Evolutionary conservation across 2,797 vertebrate species (phyloP).

Genomic region (Sebastes steindachneri): DNA sequence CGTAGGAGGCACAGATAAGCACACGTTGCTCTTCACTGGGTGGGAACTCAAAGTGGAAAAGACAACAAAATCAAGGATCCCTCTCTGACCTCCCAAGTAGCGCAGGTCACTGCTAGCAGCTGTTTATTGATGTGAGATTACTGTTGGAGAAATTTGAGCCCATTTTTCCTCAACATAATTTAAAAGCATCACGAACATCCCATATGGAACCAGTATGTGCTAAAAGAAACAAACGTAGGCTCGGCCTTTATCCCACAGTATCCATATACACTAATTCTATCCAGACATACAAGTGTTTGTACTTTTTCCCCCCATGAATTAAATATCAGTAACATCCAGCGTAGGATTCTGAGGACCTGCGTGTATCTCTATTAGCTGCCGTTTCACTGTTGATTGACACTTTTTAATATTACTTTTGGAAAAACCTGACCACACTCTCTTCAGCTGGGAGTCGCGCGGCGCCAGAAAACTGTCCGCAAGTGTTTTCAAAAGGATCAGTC

Average conservation of each 20-base stretch:
- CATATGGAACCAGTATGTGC: constrained; percentile 51
- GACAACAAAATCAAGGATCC: constrained; percentile 52
- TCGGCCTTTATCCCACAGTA: constrained; percentile 35
- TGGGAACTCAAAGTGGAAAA: constrained; percentile 63
- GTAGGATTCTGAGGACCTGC: background rate
- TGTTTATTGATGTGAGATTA: constrained; percentile 72
- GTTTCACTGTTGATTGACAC: constrained; percentile 44
- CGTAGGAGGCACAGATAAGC: background rate
- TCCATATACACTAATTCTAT: constrained; percentile 22
- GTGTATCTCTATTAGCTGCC: background rate
- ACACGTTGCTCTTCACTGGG: constrained; percentile 11
- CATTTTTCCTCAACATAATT: constrained; percentile 58
- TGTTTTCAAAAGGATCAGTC: constrained; percentile 57
- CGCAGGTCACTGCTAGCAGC: constrained; percentile 57
- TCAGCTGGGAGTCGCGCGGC: constrained; percentile 6
- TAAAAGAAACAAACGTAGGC: constrained; percentile 47
- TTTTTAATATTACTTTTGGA: constrained; percentile 40
- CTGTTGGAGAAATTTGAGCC: constrained; percentile 48
- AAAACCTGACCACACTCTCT: background rate
- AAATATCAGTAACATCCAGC: background rate
- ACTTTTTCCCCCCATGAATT: background rate
- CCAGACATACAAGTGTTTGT: constrained; percentile 28
- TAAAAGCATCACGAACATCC: constrained; percentile 54
- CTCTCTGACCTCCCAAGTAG: constrained; percentile 34
- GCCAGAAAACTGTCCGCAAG: constrained; percentile 8